These are phyloP conservation scores for Ommatoiulus sabulosus DNA, from an alignment of 2,888 invertebrate genomes.

Conservation along the genomic window DNA sequence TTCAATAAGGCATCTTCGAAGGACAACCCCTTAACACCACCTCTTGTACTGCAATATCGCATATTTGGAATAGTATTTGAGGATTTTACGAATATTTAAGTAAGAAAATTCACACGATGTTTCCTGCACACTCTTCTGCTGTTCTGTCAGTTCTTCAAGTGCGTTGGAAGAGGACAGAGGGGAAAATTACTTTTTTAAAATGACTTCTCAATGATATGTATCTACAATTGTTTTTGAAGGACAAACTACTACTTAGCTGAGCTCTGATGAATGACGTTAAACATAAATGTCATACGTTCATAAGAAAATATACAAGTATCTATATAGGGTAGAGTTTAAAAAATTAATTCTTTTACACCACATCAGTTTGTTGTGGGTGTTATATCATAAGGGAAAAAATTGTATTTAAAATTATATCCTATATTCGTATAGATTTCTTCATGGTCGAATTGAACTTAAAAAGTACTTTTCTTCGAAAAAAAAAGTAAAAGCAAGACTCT, in stretches of 20 bases:
- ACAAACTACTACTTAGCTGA: not conserved
- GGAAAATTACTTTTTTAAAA: not conserved
- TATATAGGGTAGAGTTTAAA: no score
- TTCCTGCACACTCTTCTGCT: not conserved
- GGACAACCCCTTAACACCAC: slow-evolving; percentile 62
- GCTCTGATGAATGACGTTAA: not conserved
- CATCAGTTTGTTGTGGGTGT: no score
- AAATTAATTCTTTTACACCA: no score
- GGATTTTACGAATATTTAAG: not conserved
- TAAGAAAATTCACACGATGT: not conserved
- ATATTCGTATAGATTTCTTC: no score
- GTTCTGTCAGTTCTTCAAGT: not conserved
- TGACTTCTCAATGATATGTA: not conserved
- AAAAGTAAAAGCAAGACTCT: no score
- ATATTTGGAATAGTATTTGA: slow-evolving; percentile 60
- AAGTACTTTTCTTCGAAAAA: no score
- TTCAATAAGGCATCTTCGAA: slow-evolving; percentile 60
- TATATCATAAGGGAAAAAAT: no score
- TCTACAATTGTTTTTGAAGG: not conserved
- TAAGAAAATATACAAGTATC: not conserved
- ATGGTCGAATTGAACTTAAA: no score
- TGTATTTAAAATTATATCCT: no score
- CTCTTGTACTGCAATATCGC: slow-evolving; percentile 67
- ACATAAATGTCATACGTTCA: not conserved
- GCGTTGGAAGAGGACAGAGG: not conserved